Percentiles rank a stretch among this genome's conserved stretches.
phyloP scores from a whole-genome alignment of 2,888 invertebrate species.

The Yponomeuta evonymella region DNA sequence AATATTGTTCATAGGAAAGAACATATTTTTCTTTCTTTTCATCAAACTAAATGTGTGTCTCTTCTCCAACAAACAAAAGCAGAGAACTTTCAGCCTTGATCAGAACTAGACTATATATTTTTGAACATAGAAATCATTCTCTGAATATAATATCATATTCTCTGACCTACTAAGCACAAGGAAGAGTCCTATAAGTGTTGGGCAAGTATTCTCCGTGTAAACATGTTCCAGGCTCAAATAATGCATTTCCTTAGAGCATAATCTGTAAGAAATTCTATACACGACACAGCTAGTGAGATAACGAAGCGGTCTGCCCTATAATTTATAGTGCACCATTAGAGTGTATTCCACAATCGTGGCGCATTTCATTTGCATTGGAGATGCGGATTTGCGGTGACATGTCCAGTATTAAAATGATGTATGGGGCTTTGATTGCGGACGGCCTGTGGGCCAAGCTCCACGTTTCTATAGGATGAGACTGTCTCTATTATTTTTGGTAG shows the following conservation, averaged over 20 bases:
- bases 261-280: slow-evolving; percentile 68
- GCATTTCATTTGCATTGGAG: slow-evolving; percentile 71
- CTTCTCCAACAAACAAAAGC: too few species aligned
- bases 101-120: too few species aligned
- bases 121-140: too few species aligned
- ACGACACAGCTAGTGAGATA: slow-evolving; percentile 53
- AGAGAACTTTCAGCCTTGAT: too few species aligned
- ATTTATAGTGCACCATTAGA: slow-evolving; percentile 67
- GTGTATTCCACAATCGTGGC: slow-evolving; percentile 49
- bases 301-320: slow-evolving; percentile 60
- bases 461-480: neutral
- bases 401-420: slow-evolving; percentile 71
- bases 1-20: too few species aligned
- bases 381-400: slow-evolving; percentile 69
- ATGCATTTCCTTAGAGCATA: slow-evolving; percentile 53
- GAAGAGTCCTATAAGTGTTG: neutral
- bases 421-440: slow-evolving; percentile 62
- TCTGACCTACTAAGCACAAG: too few species aligned
- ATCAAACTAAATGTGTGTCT: too few species aligned
- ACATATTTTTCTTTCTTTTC: too few species aligned
- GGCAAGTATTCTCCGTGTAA: too few species aligned
- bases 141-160: too few species aligned
- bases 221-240: slow-evolving; percentile 29
- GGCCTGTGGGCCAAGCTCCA: slow-evolving; percentile 21
- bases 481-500: neutral